Conservation (phyloP, 1,140 invertebrate species). For the Cydia strobilella region DNA sequence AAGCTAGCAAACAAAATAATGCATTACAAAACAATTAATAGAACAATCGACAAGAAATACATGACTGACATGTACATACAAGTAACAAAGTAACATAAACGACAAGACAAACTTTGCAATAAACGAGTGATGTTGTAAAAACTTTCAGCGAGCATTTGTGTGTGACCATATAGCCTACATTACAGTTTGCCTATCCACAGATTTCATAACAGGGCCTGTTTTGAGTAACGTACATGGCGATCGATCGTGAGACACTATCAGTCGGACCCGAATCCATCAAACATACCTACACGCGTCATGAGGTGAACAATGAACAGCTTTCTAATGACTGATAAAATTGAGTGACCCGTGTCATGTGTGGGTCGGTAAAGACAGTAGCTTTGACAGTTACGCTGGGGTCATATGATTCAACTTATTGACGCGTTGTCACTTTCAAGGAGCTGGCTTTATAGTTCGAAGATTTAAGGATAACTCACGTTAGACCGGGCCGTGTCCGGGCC, state of each 20-base stretch:
- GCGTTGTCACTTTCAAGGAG: neutral
- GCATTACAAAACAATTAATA: neutral
- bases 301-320: slow-evolving; percentile 65
- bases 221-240: slow-evolving; percentile 45
- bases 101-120: too few species aligned
- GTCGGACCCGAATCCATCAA: slow-evolving; percentile 54
- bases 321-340: slow-evolving; percentile 51
- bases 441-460: neutral
- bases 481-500: too few species aligned
- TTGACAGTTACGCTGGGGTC: slow-evolving; percentile 37
- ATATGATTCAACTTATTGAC: slow-evolving; percentile 33
- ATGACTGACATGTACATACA: too few species aligned
- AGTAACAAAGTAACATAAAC: too few species aligned
- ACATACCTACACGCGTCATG: slow-evolving; percentile 44
- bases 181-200: neutral
- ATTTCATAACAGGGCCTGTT: slow-evolving; percentile 17
- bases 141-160: too few species aligned
- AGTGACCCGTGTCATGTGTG: slow-evolving; percentile 45
- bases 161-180: neutral
- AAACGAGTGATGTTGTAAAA: too few species aligned
- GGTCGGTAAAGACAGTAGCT: slow-evolving; percentile 26
- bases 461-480: too few species aligned
- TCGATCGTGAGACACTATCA: slow-evolving; percentile 72
- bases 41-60: neutral
- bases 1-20: neutral